Conservation (phyloP, 1,140 invertebrate genomes). For the Orchestia grillus region DNA sequence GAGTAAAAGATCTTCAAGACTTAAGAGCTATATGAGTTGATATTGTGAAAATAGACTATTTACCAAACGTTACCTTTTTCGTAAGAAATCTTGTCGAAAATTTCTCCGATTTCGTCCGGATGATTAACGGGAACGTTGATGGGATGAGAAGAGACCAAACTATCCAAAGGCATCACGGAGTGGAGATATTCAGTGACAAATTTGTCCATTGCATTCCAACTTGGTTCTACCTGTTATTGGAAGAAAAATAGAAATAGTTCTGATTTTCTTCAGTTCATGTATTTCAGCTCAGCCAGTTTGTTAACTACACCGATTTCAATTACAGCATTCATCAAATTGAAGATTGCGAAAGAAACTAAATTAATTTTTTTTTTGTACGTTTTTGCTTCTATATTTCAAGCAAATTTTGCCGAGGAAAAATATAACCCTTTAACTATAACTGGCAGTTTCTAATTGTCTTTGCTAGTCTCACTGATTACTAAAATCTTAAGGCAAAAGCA, state of each 20-base stretch:
- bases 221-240: slow-evolving; percentile 46
- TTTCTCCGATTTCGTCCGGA: slow-evolving; percentile 74
- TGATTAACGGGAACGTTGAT: slow-evolving; percentile 73
- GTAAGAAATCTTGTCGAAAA: slow-evolving; percentile 76
- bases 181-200: slow-evolving; percentile 72
- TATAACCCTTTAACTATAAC: too few relatives aligned
- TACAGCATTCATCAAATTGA: too few relatives aligned
- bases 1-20: neutral
- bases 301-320: too few relatives aligned
- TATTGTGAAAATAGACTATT: neutral
- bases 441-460: too few relatives aligned
- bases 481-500: too few relatives aligned
- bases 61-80: slow-evolving; percentile 71
- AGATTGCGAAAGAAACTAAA: too few relatives aligned
- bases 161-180: slow-evolving; percentile 72
- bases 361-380: too few relatives aligned
- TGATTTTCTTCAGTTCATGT: neutral
- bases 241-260: neutral
- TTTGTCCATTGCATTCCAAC: slow-evolving; percentile 66
- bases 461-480: too few relatives aligned
- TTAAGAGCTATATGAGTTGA: neutral
- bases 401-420: too few relatives aligned
- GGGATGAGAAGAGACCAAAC: slow-evolving; percentile 74
- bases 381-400: too few relatives aligned
- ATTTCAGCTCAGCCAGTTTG: too few relatives aligned